These are phyloP conservation scores for Asarcornis scutulata DNA, from an alignment of 2,113 vertebrate genomes.

Conservation along the genomic window DNA sequence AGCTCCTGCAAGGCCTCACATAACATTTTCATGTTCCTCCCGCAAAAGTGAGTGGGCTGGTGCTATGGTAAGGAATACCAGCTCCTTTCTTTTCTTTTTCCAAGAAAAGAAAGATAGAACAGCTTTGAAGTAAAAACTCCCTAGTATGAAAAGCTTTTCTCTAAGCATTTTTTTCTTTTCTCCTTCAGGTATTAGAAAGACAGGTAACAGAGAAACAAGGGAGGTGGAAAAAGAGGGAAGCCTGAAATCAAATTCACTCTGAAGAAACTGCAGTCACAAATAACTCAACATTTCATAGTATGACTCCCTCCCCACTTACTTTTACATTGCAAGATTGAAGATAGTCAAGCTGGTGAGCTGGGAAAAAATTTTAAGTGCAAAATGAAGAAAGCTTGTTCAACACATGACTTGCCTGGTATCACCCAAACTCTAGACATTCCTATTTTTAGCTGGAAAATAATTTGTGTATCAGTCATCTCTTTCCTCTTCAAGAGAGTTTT, in stretches of 20 bases:
- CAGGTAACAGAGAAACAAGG: background rate
- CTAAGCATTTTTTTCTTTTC: accelerated
- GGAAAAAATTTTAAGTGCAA: background rate
- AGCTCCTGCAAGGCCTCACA: background rate
- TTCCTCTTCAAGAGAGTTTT: slow-evolving; percentile 54
- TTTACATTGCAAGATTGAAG: background rate
- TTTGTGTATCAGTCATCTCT: background rate
- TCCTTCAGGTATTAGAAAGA: background rate
- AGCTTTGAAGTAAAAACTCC: background rate
- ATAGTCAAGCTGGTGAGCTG: background rate
- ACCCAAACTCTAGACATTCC: background rate
- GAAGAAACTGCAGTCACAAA: slow-evolving; percentile 30
- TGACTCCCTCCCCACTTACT: background rate
- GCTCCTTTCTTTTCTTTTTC: no score
- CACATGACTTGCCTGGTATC: background rate
- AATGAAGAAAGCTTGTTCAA: background rate
- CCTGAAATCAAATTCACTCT: background rate
- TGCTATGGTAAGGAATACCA: background rate
- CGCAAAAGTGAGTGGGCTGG: accelerated
- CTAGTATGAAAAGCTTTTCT: background rate
- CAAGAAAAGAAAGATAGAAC: background rate
- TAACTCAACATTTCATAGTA: background rate
- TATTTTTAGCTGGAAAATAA: slow-evolving; percentile 24
- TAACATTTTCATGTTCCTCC: background rate
- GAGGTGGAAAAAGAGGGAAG: background rate